A percentile compares a stretch with the other conserved stretches of the same genome.
These are phyloP conservation scores for Plebejus argus DNA, from an alignment of 2,888 invertebrate genomes.

Conservation along the genomic window DNA sequence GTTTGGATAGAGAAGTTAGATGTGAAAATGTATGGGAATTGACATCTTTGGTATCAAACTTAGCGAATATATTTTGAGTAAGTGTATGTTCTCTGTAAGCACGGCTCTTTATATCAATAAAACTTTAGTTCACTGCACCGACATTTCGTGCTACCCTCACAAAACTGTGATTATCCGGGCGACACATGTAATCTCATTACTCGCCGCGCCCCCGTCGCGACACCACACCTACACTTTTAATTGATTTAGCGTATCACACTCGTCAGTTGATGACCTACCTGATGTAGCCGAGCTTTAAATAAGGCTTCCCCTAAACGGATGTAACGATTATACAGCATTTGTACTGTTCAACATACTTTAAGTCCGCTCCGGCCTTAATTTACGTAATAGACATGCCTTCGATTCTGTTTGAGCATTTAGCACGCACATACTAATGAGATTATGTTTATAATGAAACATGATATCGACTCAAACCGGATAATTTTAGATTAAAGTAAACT, in stretches of 20 bases:
- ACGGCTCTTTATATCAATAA: not conserved
- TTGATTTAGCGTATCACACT: slow-evolving; percentile 68
- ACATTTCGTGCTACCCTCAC: slow-evolving; percentile 2
- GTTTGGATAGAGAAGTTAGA: too few species aligned
- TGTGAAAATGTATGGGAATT: too few species aligned
- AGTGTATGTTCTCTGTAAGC: too few species aligned
- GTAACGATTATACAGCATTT: slow-evolving; percentile 60
- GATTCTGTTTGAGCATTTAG: slow-evolving; percentile 20
- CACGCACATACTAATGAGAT: slow-evolving; percentile 7
- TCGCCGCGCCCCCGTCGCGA: slow-evolving; percentile 48
- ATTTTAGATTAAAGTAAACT: not conserved
- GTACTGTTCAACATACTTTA: slow-evolving; percentile 50
- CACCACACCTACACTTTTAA: slow-evolving; percentile 60
- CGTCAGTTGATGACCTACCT: slow-evolving; percentile 62
- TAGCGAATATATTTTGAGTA: too few species aligned
- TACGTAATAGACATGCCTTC: slow-evolving; percentile 17
- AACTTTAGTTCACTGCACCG: not conserved
- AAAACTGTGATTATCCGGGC: slow-evolving; percentile 50
- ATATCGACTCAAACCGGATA: not conserved
- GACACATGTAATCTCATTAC: slow-evolving; percentile 63
- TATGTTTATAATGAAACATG: not conserved
- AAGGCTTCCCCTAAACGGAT: slow-evolving; percentile 75
- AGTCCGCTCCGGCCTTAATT: slow-evolving; percentile 41
- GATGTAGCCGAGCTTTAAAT: slow-evolving; percentile 53
- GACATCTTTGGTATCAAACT: too few species aligned